These are phyloP conservation scores for Ciconia maguari DNA, from an alignment of 2,113 vertebrate species.

Conservation along the genomic window DNA sequence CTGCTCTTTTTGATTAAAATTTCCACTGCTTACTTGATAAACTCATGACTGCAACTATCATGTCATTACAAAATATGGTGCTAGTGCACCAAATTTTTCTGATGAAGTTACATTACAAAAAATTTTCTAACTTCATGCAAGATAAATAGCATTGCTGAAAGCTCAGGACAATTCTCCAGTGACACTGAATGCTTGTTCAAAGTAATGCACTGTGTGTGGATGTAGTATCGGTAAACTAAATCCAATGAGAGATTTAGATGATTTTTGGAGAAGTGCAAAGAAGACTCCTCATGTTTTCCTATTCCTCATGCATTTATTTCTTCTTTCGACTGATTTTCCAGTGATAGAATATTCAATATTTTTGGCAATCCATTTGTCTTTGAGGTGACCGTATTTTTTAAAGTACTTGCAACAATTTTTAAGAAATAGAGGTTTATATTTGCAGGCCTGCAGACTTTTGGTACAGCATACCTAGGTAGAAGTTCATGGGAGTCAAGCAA, in stretches of 20 bases:
- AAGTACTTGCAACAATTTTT: neutral
- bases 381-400: neutral
- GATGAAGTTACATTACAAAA: neutral
- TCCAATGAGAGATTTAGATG: neutral
- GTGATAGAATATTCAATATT: neutral
- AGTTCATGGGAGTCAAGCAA: neutral
- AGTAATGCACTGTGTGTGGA: neutral
- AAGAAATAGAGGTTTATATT: neutral
- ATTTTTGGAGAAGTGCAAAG: neutral
- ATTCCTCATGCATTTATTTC: neutral
- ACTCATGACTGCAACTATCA: rapidly evolving
- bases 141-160: neutral
- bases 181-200: neutral
- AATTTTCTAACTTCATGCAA: neutral
- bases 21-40: neutral
- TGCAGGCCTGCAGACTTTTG: neutral
- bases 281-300: neutral
- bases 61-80: neutral
- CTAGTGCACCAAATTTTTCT: neutral
- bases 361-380: neutral
- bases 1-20: neutral
- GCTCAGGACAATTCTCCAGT: neutral
- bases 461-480: neutral
- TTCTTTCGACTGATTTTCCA: neutral
- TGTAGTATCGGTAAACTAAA: neutral